Percentiles rank a stretch among this genome's conserved stretches.
Conservation (phyloP, 2,113 vertebrate species). For the Sinocyclocheilus anshuiensis region DNA sequence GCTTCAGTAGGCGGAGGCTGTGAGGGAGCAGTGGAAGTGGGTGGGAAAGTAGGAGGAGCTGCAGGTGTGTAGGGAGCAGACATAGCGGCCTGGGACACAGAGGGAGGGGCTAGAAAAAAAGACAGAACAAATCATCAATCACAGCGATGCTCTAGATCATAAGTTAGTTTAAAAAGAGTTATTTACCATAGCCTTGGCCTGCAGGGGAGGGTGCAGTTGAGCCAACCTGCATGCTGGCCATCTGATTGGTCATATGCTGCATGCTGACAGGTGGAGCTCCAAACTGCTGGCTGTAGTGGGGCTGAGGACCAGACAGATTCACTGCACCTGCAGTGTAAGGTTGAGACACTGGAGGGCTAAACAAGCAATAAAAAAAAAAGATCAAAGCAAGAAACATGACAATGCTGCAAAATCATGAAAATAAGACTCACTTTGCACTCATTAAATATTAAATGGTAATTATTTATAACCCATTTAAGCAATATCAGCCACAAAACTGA, state of each 20-base stretch:
- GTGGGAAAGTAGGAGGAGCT: slow-evolving; percentile 72
- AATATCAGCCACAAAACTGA: background rate
- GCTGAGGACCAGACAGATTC: slow-evolving; percentile 76
- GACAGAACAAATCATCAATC: background rate
- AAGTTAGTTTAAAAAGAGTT: background rate
- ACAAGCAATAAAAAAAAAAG: slow-evolving; percentile 32
- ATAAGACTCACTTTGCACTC: background rate
- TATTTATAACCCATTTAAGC: background rate
- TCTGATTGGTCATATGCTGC: slow-evolving; percentile 89
- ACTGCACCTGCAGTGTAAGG: slow-evolving; percentile 78
- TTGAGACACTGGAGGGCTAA: slow-evolving; percentile 83
- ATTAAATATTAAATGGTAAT: background rate
- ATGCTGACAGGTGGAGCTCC: slow-evolving; percentile 75
- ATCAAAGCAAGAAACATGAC: background rate
- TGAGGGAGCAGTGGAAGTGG: slow-evolving; percentile 49
- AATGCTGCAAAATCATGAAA: slow-evolving; percentile 1
- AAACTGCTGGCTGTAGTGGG: slow-evolving; percentile 83
- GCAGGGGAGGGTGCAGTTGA: slow-evolving; percentile 77
- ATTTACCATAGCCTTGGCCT: slow-evolving; percentile 86
- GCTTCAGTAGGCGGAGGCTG: slow-evolving; percentile 70
- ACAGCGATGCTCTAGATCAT: background rate
- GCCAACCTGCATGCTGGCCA: slow-evolving; percentile 91
- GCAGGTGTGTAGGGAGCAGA: slow-evolving; percentile 78
- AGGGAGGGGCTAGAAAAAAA: slow-evolving; percentile 76
- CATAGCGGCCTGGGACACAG: slow-evolving; percentile 79